Conservation (phyloP, 2,888 invertebrate genomes). For the Cryptops parisi region DNA sequence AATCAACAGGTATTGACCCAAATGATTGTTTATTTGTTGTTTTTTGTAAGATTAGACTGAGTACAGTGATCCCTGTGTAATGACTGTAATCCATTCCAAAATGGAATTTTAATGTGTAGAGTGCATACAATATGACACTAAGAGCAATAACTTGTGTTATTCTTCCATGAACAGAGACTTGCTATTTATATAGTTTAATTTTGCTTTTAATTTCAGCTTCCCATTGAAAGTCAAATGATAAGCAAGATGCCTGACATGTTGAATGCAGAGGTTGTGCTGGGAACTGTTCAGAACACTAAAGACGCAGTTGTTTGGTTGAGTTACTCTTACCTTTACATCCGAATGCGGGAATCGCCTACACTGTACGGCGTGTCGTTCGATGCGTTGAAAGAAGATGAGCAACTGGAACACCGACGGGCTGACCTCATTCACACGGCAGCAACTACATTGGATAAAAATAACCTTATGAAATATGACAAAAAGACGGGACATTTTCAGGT, state of each 20-base stretch:
- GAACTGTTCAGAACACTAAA: slow-evolving; percentile 75
- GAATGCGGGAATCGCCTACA: slow-evolving; percentile 81
- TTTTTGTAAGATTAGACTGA: too few species aligned
- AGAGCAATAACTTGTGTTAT: too few species aligned
- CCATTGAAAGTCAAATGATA: slow-evolving; percentile 93
- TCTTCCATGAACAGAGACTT: too few species aligned
- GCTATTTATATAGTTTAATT: slow-evolving; percentile 5
- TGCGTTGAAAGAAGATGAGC: slow-evolving; percentile 60
- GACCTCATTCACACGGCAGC: slow-evolving; percentile 95
- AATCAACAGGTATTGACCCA: slow-evolving; percentile 60
- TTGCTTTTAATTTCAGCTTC: slow-evolving; percentile 40
- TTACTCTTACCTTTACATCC: slow-evolving; percentile 90
- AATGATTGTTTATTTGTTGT: too few species aligned
- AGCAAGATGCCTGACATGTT: slow-evolving; percentile 88
- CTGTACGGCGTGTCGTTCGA: slow-evolving; percentile 78
- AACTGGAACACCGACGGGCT: slow-evolving; percentile 77
- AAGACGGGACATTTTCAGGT: slow-evolving; percentile 72
- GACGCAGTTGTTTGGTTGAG: slow-evolving; percentile 91
- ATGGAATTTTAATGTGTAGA: too few species aligned
- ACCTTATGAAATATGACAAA: slow-evolving; percentile 88
- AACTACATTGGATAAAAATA: slow-evolving; percentile 73
- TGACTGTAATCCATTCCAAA: too few species aligned
- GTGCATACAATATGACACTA: too few species aligned
- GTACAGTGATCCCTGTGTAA: too few species aligned
- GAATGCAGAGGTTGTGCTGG: slow-evolving; percentile 94